Percentiles rank a stretch among this genome's conserved stretches.
These are phyloP conservation scores for Sebastes umbrosus DNA, from an alignment of 2,797 vertebrate species.

Conservation along the genomic window DNA sequence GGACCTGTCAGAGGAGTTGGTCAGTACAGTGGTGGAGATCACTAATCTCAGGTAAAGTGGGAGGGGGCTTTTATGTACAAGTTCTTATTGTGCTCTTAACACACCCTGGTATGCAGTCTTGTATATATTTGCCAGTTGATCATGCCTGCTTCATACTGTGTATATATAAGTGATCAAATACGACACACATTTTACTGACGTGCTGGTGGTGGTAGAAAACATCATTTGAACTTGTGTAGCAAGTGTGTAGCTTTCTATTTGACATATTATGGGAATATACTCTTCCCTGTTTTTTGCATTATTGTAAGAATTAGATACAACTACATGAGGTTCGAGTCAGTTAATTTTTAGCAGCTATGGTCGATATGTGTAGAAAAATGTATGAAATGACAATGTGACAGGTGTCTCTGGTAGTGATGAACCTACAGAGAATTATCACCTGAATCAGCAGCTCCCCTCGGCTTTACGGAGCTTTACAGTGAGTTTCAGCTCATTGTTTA, in stretches of 20 bases:
- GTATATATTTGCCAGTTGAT: neutral
- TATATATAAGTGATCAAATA: neutral
- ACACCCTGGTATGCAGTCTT: neutral
- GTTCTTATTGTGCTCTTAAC: neutral
- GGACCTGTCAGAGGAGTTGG: constrained; percentile 93
- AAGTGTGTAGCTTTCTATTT: no score
- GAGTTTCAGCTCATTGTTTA: no score
- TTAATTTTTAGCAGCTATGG: neutral
- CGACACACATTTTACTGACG: neutral
- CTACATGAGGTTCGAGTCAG: neutral
- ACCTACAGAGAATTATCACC: neutral
- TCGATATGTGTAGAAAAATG: neutral
- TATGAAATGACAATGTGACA: neutral
- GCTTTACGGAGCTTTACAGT: no score
- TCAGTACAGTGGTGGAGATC: constrained; percentile 89
- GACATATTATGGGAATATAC: no score
- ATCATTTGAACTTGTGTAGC: neutral
- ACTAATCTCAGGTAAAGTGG: constrained; percentile 88
- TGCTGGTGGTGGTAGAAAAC: neutral
- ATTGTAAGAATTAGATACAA: neutral
- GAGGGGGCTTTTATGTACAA: neutral
- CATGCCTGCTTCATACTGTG: neutral
- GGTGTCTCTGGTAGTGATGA: neutral
- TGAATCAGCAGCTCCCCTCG: neutral
- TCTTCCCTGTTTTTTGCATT: neutral